These are phyloP conservation scores for Corapipo altera DNA, from an alignment of 2,113 vertebrate species.

Conservation along the genomic window DNA sequence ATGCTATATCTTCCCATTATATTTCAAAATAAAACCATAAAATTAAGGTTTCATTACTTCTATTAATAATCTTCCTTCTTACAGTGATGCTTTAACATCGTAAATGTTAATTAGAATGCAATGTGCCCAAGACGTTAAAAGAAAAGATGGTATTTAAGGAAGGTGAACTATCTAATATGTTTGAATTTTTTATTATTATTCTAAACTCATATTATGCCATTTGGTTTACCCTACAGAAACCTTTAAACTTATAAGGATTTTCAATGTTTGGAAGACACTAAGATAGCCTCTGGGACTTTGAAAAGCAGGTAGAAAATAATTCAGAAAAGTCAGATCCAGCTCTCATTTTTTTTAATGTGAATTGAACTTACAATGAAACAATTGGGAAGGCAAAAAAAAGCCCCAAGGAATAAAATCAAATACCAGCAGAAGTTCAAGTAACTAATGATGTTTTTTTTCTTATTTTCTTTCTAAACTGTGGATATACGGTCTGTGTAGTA, in stretches of 20 bases:
- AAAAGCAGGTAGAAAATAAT: background rate
- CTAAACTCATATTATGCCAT: background rate
- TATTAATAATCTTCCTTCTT: background rate
- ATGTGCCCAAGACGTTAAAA: background rate
- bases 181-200: background rate
- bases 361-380: background rate
- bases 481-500: background rate
- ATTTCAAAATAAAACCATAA: background rate
- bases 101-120: background rate
- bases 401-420: background rate
- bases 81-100: background rate
- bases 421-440: background rate
- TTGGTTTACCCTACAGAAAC: background rate
- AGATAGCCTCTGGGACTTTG: background rate
- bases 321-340: background rate
- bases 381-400: background rate
- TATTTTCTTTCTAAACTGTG: background rate
- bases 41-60: background rate
- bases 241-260: background rate
- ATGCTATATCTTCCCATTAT: background rate
- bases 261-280: background rate
- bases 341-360: background rate
- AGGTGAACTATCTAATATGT: background rate
- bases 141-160: background rate
- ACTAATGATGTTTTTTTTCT: background rate